Base-by-base conservation (phyloP, 2,797 vertebrate genomes). In the Argya squamiceps region DNA sequence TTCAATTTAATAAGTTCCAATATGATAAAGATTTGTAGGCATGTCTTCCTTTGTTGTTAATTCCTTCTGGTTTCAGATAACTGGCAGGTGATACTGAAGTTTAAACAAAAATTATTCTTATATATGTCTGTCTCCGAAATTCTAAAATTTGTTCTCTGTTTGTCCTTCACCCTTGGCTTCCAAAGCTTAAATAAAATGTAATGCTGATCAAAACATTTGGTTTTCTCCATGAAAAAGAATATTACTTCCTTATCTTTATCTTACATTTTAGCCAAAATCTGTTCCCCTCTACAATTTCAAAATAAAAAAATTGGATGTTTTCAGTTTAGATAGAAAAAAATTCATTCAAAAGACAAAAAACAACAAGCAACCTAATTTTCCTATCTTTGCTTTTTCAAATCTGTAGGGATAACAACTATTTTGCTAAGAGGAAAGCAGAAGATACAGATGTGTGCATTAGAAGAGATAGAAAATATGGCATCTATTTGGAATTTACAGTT, bases 401-500 rank as follows among this genome's bases (percentile, higher is more conserved):
- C 15, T 79, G 6, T 20, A 46, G 11, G 8, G 8, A 23, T 84
- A 13, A 52, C 12, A 69, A 39, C 6, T 56, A 14, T 11, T 8
- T 43, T 37, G 20, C 11, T 37, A 62, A 49, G 14, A 70, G 4
- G 14, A 74, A 82, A 24, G 10, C 16, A 39, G 7, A 52, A 52
- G 32, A 41, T 39, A 44, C 19, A 84, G 30, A 6, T 34, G 3
- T 63, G 20, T n/a, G 22, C 3, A 37, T 21, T 39, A 36, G 10
- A 19, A 79, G 13, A 4, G 4, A 14, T 14, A 43, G n/a, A 37
- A 80, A 73, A 36, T 64, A n/a, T 0, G 1, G 4, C 15, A 2
- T 67, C 30, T 85, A 2, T 19, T 39, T 79, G 39, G 23, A 79
- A 53, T 30, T 58, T 77, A 14, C 3, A 21, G 12, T 29, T 78